phyloP scores from a whole-genome alignment of 2,797 vertebrate species.

The Heliangelus exortis region DNA sequence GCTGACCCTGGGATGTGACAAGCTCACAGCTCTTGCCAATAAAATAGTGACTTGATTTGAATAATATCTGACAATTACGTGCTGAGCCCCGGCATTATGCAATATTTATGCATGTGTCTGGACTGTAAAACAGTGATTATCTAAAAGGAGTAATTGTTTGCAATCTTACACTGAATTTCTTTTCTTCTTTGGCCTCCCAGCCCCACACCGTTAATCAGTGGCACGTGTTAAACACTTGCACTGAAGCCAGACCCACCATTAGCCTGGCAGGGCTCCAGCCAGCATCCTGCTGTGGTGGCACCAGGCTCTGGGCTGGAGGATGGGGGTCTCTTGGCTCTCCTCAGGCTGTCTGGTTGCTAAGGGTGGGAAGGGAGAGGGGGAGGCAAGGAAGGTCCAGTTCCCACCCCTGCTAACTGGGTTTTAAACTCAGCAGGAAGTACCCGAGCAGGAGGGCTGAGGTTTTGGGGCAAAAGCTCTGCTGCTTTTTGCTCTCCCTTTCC shows the following conservation, averaged over 20 bases:
- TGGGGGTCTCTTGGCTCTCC: background rate
- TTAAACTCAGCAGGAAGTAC: background rate
- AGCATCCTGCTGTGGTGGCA: background rate
- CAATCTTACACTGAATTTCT: slow-evolving; percentile 42
- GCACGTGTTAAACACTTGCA: slow-evolving; percentile 24
- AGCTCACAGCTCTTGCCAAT: slow-evolving; percentile 43
- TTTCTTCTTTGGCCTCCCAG: slow-evolving; percentile 49
- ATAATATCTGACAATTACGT: slow-evolving; percentile 69
- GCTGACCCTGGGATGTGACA: slow-evolving; percentile 23
- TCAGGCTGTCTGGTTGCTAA: background rate
- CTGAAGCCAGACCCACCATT: slow-evolving; percentile 48
- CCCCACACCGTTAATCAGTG: slow-evolving; percentile 43
- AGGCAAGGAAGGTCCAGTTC: background rate
- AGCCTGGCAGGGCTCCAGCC: background rate
- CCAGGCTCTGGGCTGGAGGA: background rate
- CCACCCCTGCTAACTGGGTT: background rate
- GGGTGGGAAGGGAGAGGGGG: background rate
- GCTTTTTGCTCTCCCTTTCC: background rate
- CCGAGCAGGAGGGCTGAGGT: background rate
- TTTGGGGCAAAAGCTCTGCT: background rate
- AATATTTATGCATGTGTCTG: slow-evolving; percentile 71
- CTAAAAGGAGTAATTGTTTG: slow-evolving; percentile 72
- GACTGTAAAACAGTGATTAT: slow-evolving; percentile 74
- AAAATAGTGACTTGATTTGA: slow-evolving; percentile 44
- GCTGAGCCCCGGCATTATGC: slow-evolving; percentile 54